Base-by-base conservation (phyloP, 2,888 invertebrate species). In the Drosophila paranaensis region DNA sequence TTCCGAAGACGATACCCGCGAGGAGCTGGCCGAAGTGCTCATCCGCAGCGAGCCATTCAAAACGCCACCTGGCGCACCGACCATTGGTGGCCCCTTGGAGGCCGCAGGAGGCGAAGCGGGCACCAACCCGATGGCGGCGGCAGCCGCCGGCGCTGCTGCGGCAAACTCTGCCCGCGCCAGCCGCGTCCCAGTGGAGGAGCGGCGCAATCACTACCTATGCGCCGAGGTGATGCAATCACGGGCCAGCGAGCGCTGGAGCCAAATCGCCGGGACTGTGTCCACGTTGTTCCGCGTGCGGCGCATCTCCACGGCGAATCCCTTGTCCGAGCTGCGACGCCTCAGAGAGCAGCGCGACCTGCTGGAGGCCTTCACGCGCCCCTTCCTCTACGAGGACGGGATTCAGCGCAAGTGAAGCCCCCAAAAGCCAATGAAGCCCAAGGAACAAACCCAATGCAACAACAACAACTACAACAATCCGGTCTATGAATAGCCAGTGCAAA, bases 331-430 rank as follows among this genome's bases (percentile, higher is more conserved):
- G 42, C 67, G 75, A 2, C 77, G 86, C 0, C 6, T 80, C 55
- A 66, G 86, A 6, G 86, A 88, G 61, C 86, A 86, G 20, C 82
- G 88, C 0, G 83, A 88, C 27, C 62, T 83, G 11, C 63, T 88
- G n/a, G 88, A 85, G 56, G 45, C 70, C 9, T 83, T 83, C 39
- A 83, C 89, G 11, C 66, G 82, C 4, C 82, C 87, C 11, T 82
- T 88, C n/a, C 60, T 86, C 9, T 72, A 54, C 13, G 81, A 81
- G 48, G 51, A 71, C 2, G 58, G 40, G 0, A 30, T 61, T 2
- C 45, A 61, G 14, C 48, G 56, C n/a, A 57, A 71, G 20, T 60
- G 46, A 56, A 20, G 3, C 51, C 20, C 20, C 20, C 33, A 3
- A 20, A 20, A 20, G 51, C 51, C 37, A 20, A 6, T 10, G 11